Conservation (phyloP, 2,888 invertebrate genomes). For the Calameuta pallipes region DNA sequence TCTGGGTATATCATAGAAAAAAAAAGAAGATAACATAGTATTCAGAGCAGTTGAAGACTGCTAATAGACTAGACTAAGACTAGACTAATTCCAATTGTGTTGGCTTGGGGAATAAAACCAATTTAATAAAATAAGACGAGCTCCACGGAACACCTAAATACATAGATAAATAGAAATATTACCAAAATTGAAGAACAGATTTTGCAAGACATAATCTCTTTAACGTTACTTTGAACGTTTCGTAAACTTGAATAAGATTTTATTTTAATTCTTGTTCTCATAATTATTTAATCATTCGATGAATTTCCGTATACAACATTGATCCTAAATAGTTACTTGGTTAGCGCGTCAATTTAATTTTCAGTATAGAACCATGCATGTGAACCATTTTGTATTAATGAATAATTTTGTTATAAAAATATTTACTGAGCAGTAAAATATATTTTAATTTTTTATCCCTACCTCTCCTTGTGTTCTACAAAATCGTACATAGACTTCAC, state of each 20-base stretch:
- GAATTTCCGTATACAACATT: not conserved
- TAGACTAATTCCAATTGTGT: not conserved
- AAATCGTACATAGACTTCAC: not conserved
- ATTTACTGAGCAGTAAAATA: not conserved
- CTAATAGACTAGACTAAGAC: no score
- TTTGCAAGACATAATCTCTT: not conserved
- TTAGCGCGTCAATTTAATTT: not conserved
- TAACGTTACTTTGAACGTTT: not conserved
- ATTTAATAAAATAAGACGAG: not conserved
- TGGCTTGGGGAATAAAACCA: not conserved
- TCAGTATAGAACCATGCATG: not conserved
- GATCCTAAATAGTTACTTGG: not conserved
- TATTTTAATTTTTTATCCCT: not conserved
- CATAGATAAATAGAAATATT: not conserved
- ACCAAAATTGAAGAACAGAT: not conserved
- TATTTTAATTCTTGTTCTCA: not conserved
- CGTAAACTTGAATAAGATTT: not conserved
- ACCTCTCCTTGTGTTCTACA: not conserved
- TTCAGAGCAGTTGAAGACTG: not conserved
- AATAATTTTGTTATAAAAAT: not conserved
- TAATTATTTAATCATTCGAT: not conserved
- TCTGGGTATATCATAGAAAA: no score
- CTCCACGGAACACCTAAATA: not conserved
- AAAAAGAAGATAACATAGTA: not conserved
- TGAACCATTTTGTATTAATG: not conserved